Base-by-base conservation (phyloP, 2,113 vertebrate genomes). In the Stegastes partitus region DNA sequence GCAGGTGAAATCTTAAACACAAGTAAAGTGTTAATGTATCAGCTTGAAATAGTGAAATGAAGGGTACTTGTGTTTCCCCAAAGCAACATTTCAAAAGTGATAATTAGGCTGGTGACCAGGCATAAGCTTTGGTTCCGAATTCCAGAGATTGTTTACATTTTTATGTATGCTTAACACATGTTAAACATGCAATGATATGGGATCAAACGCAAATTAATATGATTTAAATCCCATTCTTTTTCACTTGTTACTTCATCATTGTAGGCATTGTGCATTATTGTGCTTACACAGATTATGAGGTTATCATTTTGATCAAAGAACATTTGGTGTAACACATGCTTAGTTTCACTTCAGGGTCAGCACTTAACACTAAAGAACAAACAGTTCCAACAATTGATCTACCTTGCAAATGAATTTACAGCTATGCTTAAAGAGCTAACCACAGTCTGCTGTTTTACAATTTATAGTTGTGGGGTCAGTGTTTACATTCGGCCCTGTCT, bases 1-100 rank as follows among this genome's bases (percentile, higher is more conserved):
- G 77, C 44, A 68, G 82, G 81, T 72, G 62, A 84, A 49, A 75
- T 50, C 49, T 67, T 63, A 71, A 74, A 81, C 58, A 68, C 51
- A 72, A 67, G 23, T 61, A n/a, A 37, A 7, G 59, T 65, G 77
- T n/a, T 42, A 68, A 77, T 39, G 58, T 26, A 50, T 53, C 5
- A 22, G 16, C 18, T 74, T 55, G 53, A 47, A 68, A 65, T 55
- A 15, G 6, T 64, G 26, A 39, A 54, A 77, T 44, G 18, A 39
- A 18, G 28, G 14, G 44, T 28, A 19, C 53, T 34, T 51, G 7
- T 50, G 4, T 66, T 56, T 59, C 11, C 51, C 21, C 21, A 77
- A 18, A 58, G 21, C 6, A 31, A 25, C 22, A 21, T 53, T 54
- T 54, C 8, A 10, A 54, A 75, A 58, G n/a, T 4, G 12, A 5